Percentiles rank a stretch among this genome's conserved stretches.
These are phyloP conservation scores for Aphaenogaster ashmeadi DNA, from an alignment of 1,140 invertebrate species.

Conservation along the genomic window DNA sequence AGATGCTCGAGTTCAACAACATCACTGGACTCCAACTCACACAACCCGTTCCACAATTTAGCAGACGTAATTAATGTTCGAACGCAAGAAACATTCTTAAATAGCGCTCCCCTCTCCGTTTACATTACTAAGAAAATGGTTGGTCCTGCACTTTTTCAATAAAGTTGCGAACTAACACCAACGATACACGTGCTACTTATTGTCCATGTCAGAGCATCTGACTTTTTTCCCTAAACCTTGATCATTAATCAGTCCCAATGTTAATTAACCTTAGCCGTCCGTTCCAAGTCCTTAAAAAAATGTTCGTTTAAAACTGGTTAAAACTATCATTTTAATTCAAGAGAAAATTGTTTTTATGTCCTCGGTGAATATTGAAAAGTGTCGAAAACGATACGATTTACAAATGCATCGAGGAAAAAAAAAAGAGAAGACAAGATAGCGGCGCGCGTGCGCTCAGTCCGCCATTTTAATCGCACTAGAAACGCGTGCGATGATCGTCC, in stretches of 20 bases:
- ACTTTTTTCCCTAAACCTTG: neutral
- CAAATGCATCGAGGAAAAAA: neutral
- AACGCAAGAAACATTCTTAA: slow-evolving; percentile 81
- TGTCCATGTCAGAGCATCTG: neutral
- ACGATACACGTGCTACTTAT: slow-evolving; percentile 15
- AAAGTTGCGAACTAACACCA: slow-evolving; percentile 70
- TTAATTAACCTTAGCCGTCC: neutral
- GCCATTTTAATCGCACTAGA: slow-evolving; percentile 64
- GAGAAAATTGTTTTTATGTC: neutral
- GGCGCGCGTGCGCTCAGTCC: slow-evolving; percentile 58
- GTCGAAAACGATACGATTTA: slow-evolving; percentile 16
- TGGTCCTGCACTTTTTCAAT: slow-evolving; percentile 73
- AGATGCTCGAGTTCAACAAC: slow-evolving; percentile 97
- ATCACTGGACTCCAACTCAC: slow-evolving; percentile 95
- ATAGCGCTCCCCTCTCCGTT: slow-evolving; percentile 41
- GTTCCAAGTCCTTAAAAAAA: neutral
- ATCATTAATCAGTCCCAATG: slow-evolving; percentile 13
- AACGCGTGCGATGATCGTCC: neutral
- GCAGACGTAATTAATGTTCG: slow-evolving; percentile 82
- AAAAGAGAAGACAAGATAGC: neutral
- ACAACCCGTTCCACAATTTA: slow-evolving; percentile 91
- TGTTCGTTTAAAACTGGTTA: neutral
- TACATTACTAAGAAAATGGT: slow-evolving; percentile 66
- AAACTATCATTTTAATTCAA: neutral
- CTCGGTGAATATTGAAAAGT: neutral